A percentile compares a stretch with the other conserved stretches of the same genome.
These are phyloP conservation scores for Salvelinus fontinalis DNA, from an alignment of 2,113 vertebrate species.

Conservation along the genomic window DNA sequence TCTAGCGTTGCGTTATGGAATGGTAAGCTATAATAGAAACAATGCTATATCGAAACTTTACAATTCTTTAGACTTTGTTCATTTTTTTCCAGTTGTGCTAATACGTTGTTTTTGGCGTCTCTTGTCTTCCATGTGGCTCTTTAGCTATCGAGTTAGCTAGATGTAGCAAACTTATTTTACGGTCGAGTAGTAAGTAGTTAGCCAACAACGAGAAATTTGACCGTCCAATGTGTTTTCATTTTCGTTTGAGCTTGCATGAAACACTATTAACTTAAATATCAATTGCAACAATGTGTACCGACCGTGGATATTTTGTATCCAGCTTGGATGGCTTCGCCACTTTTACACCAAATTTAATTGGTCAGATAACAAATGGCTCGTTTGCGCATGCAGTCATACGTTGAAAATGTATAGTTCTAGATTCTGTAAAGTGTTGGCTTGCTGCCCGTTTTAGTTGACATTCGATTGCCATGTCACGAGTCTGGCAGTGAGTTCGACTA, in stretches of 20 bases:
- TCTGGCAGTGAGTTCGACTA: too few species aligned
- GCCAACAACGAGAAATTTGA: background rate
- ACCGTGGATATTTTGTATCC: background rate
- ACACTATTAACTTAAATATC: too few species aligned
- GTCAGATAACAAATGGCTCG: background rate
- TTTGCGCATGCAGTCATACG: background rate
- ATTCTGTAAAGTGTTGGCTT: background rate
- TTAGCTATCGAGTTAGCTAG: constrained; percentile 13
- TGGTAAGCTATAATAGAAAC: background rate
- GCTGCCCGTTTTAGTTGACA: too few species aligned
- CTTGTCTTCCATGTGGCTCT: constrained; percentile 13
- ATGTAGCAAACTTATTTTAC: constrained; percentile 39
- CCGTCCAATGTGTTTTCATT: background rate
- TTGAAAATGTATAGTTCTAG: background rate
- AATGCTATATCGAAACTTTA: background rate
- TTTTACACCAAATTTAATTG: background rate
- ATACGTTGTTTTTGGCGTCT: background rate
- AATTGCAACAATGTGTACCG: background rate
- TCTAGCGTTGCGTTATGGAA: background rate
- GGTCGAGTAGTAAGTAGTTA: background rate
- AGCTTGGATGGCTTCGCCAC: background rate
- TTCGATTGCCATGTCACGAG: too few species aligned
- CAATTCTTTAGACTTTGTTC: background rate
- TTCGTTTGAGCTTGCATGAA: too few species aligned
- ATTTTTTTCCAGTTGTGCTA: background rate